A percentile compares a stretch with the other conserved stretches of the same genome.
Conservation (phyloP, 2,888 invertebrate genomes). For the Taenaris catops region DNA sequence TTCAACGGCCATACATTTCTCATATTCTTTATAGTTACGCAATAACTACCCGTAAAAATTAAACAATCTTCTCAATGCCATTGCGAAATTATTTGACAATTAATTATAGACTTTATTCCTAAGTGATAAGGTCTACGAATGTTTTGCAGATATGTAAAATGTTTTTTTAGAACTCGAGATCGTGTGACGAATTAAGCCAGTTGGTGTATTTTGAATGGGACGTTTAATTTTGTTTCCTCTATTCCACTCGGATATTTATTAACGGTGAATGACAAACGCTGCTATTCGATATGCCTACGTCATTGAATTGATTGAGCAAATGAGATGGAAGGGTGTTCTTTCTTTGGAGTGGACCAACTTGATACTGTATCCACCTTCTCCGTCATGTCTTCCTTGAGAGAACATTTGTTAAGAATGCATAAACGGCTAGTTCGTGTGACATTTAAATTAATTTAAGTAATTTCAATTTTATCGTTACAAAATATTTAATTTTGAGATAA, state of each 20-base stretch:
- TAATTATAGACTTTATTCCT: conserved; percentile 8
- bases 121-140: neutral
- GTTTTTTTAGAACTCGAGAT: conserved; percentile 25
- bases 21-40: conserved; percentile 12
- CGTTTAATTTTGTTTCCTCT: conserved; percentile 73
- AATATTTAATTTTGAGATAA: too few relatives aligned
- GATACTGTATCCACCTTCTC: too few relatives aligned
- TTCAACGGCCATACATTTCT: neutral
- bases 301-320: conserved; percentile 51
- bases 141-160: neutral
- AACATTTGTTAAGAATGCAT: too few relatives aligned
- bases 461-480: too few relatives aligned
- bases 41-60: conserved; percentile 16
- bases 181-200: conserved; percentile 58
- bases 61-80: conserved; percentile 21
- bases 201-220: conserved; percentile 67
- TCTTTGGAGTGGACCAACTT: too few relatives aligned
- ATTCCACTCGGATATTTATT: conserved; percentile 49
- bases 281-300: conserved; percentile 54
- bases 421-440: too few relatives aligned
- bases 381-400: too few relatives aligned
- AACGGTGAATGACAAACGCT: conserved; percentile 10
- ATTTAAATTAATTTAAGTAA: too few relatives aligned
- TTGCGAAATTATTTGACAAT: conserved; percentile 13
- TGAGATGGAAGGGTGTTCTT: conserved; percentile 1